Evolutionary conservation across 1,140 invertebrate species (phyloP), one percentile per base, ranked within the genome.

Genomic region (Drosophila tristis): DNA sequence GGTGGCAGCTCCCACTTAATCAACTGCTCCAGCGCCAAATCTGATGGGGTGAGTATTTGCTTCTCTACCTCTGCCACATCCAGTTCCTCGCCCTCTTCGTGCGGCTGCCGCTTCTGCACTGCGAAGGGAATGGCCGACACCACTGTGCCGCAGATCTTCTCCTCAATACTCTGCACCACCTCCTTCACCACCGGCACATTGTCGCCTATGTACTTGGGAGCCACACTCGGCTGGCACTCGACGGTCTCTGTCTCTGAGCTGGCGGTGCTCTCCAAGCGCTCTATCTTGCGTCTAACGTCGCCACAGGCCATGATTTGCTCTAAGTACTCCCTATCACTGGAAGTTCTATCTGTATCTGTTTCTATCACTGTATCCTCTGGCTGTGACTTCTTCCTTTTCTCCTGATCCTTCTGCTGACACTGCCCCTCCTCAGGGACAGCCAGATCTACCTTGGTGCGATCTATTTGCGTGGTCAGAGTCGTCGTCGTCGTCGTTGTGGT

Each of bases 121-220:
- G 74, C 48, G 68, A 91, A 91, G 4, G 90, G 90, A 50, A 85
- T 72, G 20, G 90, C 80, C 66, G 77, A 74, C 13, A 89, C 79
- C 39, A 57, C 62, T 23, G 74, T 72, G 11, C 71, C 51, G 50
- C 51, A 66, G 54, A 90, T 74, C 50, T 91, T 91, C 50, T 86
- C 76, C 60, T 91, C 90, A 53, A 91, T 87, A 60, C 78, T 87
- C 44, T 91, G 87, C 44, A 91, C 80, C 31, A 86, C 90, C 50
- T 85, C 72, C 44, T 81, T 87, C 29, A 91, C 90, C 39, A 82
- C 72, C 5, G 90, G 70, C 23, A 84, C 66, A 42, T 87, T 85
- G 20, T 89, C 82, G 42, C 75, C 78, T 44, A 89, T 82, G 51
- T 78, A 74, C 61, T 90, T 85, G 39, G 74, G 80, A 3, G 61